These are phyloP conservation scores for Natator depressus DNA, from an alignment of 2,113 vertebrate genomes.

Conservation along the genomic window DNA sequence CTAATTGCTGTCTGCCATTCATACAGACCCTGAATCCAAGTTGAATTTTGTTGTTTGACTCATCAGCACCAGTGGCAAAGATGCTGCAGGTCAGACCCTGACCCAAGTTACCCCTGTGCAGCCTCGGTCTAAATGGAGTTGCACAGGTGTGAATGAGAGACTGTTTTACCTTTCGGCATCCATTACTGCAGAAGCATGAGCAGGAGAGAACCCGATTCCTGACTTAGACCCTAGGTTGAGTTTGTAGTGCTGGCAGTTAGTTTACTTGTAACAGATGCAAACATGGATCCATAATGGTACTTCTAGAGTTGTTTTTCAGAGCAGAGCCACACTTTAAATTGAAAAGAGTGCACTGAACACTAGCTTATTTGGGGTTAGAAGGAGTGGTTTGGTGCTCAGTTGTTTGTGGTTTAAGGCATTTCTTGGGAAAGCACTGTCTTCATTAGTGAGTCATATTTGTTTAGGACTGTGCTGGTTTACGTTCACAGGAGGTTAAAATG, in stretches of 20 bases:
- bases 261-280: not conserved
- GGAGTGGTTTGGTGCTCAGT: not conserved
- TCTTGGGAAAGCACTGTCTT: not conserved
- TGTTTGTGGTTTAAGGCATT: not conserved
- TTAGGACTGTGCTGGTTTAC: not conserved
- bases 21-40: not conserved
- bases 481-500: not conserved
- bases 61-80: not conserved
- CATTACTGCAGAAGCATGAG: too few species aligned
- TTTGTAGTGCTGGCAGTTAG: not conserved
- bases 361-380: not conserved
- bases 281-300: not conserved
- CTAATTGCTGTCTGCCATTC: not conserved
- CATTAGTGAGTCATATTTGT: not conserved
- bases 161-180: not conserved
- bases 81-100: not conserved
- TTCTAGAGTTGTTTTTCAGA: not conserved
- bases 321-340: not conserved
- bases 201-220: not conserved
- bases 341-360: not conserved
- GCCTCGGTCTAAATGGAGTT: not conserved
- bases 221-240: not conserved
- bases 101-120: not conserved
- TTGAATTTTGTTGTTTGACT: not conserved
- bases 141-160: not conserved